A percentile compares a stretch with the other conserved stretches of the same genome.
phyloP scores from a whole-genome alignment of 2,797 vertebrate genomes.

The Brachymystax lenok region DNA sequence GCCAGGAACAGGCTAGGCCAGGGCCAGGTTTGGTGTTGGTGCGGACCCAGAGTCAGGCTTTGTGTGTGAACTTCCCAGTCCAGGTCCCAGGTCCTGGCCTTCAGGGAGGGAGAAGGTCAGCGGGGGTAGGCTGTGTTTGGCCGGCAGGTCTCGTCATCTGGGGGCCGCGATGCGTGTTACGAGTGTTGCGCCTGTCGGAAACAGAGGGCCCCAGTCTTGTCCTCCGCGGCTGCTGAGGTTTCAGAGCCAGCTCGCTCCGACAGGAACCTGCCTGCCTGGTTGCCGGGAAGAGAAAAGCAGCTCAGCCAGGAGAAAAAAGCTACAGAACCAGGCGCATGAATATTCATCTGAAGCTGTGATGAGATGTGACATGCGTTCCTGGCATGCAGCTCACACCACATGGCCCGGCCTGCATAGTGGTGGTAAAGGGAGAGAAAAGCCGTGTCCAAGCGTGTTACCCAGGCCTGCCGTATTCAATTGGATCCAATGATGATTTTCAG shows the following conservation, averaged over 20 bases:
- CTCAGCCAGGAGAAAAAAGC: constrained; percentile 28
- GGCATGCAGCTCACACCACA: constrained; percentile 72
- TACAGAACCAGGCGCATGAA: constrained; percentile 69
- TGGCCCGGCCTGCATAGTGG: constrained; percentile 61
- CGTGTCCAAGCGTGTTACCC: constrained; percentile 73
- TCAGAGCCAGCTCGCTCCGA: constrained; percentile 6
- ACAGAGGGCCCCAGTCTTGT: constrained; percentile 35
- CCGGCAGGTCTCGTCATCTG: constrained; percentile 29
- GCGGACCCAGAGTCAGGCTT: not conserved
- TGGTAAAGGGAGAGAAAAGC: constrained; percentile 72
- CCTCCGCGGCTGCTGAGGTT: constrained; percentile 34
- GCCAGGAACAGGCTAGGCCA: constrained; percentile 42
- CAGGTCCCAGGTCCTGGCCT: not conserved
- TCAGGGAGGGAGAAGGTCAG: not conserved
- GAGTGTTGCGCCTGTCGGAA: constrained; percentile 44
- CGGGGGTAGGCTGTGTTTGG: constrained; percentile 46
- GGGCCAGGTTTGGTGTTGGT: not conserved
- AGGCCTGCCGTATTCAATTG: constrained; percentile 68
- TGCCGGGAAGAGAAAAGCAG: constrained; percentile 3
- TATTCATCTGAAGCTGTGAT: constrained; percentile 81
- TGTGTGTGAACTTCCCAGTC: not conserved
- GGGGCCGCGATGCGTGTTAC: constrained; percentile 53
- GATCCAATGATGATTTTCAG: constrained; percentile 58
- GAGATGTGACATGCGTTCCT: constrained; percentile 77
- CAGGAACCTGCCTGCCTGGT: constrained; percentile 11